Evolutionary conservation across 2,797 vertebrate genomes (phyloP).

Genomic region (Sebastes minor): DNA sequence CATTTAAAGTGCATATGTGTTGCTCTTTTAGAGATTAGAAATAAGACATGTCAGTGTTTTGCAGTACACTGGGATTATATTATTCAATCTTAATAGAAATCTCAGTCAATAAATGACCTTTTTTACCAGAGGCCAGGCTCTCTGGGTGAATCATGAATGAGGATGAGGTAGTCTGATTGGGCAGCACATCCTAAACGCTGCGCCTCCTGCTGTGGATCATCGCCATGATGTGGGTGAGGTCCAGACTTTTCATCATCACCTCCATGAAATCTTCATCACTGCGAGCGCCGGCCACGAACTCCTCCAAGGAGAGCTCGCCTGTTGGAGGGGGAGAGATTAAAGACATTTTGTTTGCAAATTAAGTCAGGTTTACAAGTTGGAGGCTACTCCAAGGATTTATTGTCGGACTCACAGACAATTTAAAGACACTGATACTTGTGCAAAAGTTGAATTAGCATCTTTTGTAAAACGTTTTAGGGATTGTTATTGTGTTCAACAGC

Average conservation of each 20-base stretch:
- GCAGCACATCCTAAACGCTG: constrained; percentile 79
- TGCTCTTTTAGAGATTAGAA: constrained; percentile 6
- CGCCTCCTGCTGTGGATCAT: constrained; percentile 89
- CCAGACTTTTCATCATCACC: constrained; percentile 93
- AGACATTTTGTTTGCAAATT: not conserved
- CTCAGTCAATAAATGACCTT: constrained; percentile 25
- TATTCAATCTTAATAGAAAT: constrained; percentile 50
- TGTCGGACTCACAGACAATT: rapidly evolving
- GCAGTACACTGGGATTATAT: not conserved
- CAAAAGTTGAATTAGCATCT: not conserved
- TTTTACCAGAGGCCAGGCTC: constrained; percentile 18
- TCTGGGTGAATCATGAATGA: constrained; percentile 28
- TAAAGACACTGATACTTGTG: not conserved
- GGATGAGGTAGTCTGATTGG: constrained; percentile 49
- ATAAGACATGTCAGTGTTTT: constrained; percentile 2
- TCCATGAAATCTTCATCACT: constrained; percentile 91
- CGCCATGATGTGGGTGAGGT: constrained; percentile 88
- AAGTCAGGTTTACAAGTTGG: not conserved
- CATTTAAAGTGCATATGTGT: constrained; percentile 50
- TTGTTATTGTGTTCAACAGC: not conserved
- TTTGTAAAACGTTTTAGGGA: not conserved
- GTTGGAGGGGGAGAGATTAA: not conserved
- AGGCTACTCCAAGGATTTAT: not conserved
- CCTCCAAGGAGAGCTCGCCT: constrained; percentile 91
- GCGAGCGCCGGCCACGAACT: constrained; percentile 90